Evolutionary conservation across 2,888 invertebrate genomes (phyloP).

Genomic region (Tenthredo distinguenda): DNA sequence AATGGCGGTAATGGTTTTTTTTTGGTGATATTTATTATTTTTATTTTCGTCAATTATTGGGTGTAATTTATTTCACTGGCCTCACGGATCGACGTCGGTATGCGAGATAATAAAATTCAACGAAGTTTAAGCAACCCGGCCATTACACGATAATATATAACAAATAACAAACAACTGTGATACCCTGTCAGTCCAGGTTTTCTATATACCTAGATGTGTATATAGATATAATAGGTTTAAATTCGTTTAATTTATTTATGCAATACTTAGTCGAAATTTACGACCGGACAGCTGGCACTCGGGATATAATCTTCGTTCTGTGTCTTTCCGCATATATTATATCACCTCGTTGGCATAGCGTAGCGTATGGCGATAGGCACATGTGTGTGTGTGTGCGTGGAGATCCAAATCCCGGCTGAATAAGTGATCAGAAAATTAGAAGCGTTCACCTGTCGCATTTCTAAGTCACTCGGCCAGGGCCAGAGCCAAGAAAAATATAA

Average conservation of each 20-base stretch:
- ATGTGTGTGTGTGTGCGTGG: neutral
- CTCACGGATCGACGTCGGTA: neutral
- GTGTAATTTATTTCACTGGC: too few relatives aligned
- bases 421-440: too few relatives aligned
- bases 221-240: neutral
- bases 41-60: neutral
- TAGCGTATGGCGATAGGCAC: neutral
- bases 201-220: neutral
- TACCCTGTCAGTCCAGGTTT: neutral
- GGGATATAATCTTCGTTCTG: neutral
- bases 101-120: neutral
- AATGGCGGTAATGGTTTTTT: neutral
- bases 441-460: too few relatives aligned
- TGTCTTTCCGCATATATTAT: neutral
- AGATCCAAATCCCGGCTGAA: too few relatives aligned
- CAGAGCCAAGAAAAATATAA: neutral
- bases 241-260: constrained; percentile 19
- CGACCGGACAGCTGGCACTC: constrained; percentile 23
- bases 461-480: too few relatives aligned
- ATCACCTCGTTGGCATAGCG: too few relatives aligned
- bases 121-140: neutral
- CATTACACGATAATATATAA: neutral
- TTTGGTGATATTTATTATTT: neutral
- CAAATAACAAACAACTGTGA: neutral
- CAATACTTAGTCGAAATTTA: constrained; percentile 13